These are phyloP conservation scores for Drosophila austrosaltans DNA, from an alignment of 2,888 invertebrate genomes.

Conservation along the genomic window DNA sequence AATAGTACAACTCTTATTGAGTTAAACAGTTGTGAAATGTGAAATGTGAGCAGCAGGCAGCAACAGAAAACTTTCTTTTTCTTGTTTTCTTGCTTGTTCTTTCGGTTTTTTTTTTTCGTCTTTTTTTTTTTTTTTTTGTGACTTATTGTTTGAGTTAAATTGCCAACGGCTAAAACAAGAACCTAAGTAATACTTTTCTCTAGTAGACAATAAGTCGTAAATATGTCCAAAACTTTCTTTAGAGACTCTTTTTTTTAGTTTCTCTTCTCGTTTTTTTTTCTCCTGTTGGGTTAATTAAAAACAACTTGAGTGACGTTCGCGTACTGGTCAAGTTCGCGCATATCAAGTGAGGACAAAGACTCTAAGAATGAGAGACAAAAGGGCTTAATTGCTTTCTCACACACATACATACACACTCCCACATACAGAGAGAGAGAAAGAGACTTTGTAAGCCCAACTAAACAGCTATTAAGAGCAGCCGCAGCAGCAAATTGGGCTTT, in stretches of 20 bases:
- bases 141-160: constrained; percentile 62
- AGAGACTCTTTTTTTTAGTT: background rate
- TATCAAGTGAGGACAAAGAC: constrained; percentile 27
- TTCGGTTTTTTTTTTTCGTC: too few relatives aligned
- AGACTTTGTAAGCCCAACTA: constrained; percentile 49
- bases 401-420: constrained; percentile 21
- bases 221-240: constrained; percentile 44
- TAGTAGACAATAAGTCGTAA: constrained; percentile 57
- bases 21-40: constrained; percentile 73
- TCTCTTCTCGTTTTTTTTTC: background rate
- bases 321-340: constrained; percentile 52
- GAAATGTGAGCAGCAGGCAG: constrained; percentile 36
- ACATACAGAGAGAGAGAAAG: background rate
- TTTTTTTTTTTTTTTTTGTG: background rate
- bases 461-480: constrained; percentile 63
- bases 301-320: constrained; percentile 47
- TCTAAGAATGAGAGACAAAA: constrained; percentile 54
- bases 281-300: constrained; percentile 59
- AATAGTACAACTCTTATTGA: constrained; percentile 74
- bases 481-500: constrained; percentile 63
- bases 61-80: constrained; percentile 35
- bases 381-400: constrained; percentile 61
- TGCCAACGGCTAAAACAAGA: constrained; percentile 51
- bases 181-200: constrained; percentile 47
- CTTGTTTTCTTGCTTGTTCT: constrained; percentile 38